Conservation (phyloP, 2,797 vertebrate genomes). For the Xyrichtys novacula region DNA sequence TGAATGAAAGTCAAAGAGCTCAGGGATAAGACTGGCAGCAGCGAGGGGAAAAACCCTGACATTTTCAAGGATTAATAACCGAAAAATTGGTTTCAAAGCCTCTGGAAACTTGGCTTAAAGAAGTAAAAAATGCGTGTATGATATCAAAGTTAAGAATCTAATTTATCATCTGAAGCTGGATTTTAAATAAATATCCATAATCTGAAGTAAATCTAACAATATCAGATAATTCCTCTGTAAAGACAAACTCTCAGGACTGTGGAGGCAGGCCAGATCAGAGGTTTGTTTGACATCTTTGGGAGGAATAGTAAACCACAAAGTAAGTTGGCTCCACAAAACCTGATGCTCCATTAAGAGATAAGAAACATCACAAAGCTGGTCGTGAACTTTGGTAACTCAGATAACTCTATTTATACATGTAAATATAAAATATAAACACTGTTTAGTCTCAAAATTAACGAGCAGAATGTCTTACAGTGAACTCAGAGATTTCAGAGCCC, state of each 20-base stretch:
- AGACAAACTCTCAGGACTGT: background rate
- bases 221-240: background rate
- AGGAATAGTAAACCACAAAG: background rate
- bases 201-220: background rate
- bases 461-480: too few species aligned
- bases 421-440: too few species aligned
- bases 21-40: slow-evolving; percentile 18
- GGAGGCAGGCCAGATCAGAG: background rate
- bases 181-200: background rate
- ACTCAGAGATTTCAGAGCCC: too few species aligned
- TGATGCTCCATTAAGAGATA: too few species aligned
- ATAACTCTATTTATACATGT: too few species aligned
- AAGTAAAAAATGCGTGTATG: background rate
- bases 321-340: too few species aligned
- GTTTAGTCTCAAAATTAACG: too few species aligned
- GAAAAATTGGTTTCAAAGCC: slow-evolving; percentile 7
- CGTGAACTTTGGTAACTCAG: too few species aligned
- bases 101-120: background rate
- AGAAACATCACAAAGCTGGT: too few species aligned
- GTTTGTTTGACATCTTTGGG: background rate
- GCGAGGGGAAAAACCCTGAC: slow-evolving; percentile 33
- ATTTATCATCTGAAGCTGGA: background rate
- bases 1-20: slow-evolving; percentile 51
- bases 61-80: slow-evolving; percentile 9
- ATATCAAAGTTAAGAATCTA: background rate